Conservation (phyloP, 2,113 vertebrate genomes). For the Crotophaga sulcirostris region DNA sequence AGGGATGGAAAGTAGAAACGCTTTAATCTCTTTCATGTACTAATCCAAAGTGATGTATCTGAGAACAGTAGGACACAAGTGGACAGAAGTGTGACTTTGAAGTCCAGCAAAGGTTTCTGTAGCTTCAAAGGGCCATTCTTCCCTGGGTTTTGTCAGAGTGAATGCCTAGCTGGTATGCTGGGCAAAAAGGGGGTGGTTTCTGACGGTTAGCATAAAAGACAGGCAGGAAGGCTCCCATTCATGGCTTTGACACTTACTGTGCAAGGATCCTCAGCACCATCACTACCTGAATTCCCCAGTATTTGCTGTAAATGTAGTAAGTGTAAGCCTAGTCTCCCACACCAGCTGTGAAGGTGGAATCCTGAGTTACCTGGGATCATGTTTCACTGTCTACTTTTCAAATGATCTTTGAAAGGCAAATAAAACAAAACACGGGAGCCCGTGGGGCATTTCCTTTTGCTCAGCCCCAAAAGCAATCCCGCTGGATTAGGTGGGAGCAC, state of each 20-base stretch:
- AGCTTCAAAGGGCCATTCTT: constrained; percentile 41
- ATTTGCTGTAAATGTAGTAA: background rate
- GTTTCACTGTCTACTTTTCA: background rate
- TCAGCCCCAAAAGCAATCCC: accelerated
- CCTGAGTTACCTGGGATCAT: accelerated
- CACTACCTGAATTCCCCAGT: accelerated
- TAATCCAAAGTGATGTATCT: constrained; percentile 26
- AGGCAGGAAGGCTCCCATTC: constrained; percentile 7
- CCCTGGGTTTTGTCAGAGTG: background rate
- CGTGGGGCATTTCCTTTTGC: accelerated
- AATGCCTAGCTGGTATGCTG: background rate
- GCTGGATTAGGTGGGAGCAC: accelerated
- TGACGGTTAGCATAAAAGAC: background rate
- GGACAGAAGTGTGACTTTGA: constrained; percentile 29
- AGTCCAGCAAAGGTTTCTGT: background rate
- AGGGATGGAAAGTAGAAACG: background rate
- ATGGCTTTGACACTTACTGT: constrained; percentile 23
- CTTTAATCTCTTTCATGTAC: constrained; percentile 45
- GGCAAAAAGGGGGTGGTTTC: background rate
- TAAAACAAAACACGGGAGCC: accelerated
- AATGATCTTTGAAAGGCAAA: background rate
- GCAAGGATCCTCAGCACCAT: background rate
- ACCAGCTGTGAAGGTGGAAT: background rate
- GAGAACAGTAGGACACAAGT: constrained; percentile 20
- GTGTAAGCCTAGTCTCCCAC: accelerated